phyloP scores from a whole-genome alignment of 2,888 invertebrate species.

The Autographa pulchrina region DNA sequence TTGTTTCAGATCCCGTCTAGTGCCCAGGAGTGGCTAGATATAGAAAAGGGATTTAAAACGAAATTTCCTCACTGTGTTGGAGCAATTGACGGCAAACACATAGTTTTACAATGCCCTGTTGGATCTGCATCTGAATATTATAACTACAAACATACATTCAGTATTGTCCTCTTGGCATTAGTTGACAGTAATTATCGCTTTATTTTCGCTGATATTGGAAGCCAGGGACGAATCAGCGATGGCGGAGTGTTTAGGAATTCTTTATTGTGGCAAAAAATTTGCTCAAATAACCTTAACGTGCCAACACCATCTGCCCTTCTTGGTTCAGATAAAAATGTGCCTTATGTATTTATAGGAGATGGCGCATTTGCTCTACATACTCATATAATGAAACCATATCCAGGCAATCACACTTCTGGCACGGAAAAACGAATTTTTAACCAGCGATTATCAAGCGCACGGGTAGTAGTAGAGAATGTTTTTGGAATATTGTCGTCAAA shows the following conservation, averaged over 20 bases:
- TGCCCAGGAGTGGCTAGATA: conserved; percentile 13
- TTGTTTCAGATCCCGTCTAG: conserved; percentile 6
- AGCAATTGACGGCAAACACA: conserved; percentile 50
- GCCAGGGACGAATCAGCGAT: conserved; percentile 55
- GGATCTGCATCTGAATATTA: not conserved
- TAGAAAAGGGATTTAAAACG: conserved; percentile 20
- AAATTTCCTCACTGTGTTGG: conserved; percentile 41
- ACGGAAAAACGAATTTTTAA: conserved; percentile 19
- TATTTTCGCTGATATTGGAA: conserved; percentile 42
- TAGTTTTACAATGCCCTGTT: conserved; percentile 7
- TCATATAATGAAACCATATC: conserved; percentile 17
- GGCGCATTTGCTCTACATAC: conserved; percentile 16
- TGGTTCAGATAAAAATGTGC: conserved; percentile 47
- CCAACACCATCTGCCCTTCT: conserved; percentile 32
- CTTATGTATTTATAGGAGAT: conserved; percentile 30
- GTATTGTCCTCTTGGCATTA: conserved; percentile 38
- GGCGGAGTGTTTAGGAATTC: conserved; percentile 39
- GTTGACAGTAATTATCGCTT: conserved; percentile 57
- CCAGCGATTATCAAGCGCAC: conserved; percentile 9
- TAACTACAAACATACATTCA: not conserved
- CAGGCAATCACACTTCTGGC: conserved; percentile 9
- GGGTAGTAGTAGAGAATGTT: conserved; percentile 15
- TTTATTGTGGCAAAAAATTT: conserved; percentile 54
- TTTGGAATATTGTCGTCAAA: conserved; percentile 13
- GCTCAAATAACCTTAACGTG: conserved; percentile 50